Conservation (phyloP, 2,113 vertebrate genomes). For the Todiramphus saurophagus region DNA sequence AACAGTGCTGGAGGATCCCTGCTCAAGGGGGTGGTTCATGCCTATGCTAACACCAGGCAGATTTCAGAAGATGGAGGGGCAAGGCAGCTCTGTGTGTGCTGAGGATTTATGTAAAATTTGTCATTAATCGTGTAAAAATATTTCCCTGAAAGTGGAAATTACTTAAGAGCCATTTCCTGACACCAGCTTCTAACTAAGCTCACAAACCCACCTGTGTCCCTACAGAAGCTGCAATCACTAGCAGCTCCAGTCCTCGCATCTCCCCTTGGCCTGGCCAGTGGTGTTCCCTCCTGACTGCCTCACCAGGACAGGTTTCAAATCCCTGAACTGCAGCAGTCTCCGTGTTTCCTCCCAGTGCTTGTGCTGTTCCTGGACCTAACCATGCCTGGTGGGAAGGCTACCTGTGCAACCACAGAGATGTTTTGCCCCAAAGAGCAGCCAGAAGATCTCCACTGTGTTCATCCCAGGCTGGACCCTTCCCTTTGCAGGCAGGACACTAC, state of each 20-base stretch:
- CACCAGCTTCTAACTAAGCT: not conserved
- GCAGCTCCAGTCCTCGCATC: not conserved
- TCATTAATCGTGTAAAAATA: not conserved
- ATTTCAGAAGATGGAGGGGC: not conserved
- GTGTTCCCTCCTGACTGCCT: not conserved
- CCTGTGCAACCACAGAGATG: not conserved
- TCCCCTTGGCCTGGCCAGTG: not conserved
- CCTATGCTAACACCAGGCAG: not conserved
- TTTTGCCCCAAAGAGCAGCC: not conserved
- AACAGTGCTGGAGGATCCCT: not conserved
- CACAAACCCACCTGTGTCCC: not conserved
- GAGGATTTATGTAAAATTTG: not conserved
- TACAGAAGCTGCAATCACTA: not conserved
- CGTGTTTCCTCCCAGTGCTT: not conserved
- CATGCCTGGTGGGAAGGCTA: not conserved
- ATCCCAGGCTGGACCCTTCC: not conserved
- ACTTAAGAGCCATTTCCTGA: not conserved
- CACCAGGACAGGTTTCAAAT: not conserved
- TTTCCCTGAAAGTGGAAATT: not conserved
- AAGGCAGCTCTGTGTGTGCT: not conserved
- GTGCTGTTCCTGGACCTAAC: not conserved
- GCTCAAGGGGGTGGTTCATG: not conserved
- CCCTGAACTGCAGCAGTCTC: not conserved
- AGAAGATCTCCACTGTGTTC: accelerated
- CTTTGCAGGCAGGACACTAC: not conserved